These are phyloP conservation scores for Eucera pruinosa DNA, from an alignment of 2,888 invertebrate species.

Conservation along the genomic window DNA sequence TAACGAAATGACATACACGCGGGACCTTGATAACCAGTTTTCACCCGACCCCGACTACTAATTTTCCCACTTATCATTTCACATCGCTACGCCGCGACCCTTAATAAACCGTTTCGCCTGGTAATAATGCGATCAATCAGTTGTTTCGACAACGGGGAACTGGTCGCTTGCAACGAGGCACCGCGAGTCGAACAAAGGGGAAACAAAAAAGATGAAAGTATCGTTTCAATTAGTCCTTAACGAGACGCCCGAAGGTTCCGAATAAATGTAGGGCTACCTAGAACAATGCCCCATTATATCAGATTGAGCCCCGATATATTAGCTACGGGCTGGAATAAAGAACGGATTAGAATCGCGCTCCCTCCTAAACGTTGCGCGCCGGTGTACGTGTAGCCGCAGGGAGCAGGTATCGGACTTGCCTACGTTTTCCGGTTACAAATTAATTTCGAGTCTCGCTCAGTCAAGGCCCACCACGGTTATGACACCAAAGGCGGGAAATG, in stretches of 20 bases:
- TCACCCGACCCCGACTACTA: slow-evolving; percentile 15
- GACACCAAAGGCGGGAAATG: slow-evolving; percentile 60
- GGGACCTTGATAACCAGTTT: slow-evolving; percentile 49
- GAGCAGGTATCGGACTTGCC: slow-evolving; percentile 47
- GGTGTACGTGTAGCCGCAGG: slow-evolving; percentile 1
- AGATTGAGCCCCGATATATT: slow-evolving; percentile 25
- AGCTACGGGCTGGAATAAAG: slow-evolving; percentile 34
- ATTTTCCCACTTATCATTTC: slow-evolving; percentile 36
- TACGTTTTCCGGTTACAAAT: slow-evolving; percentile 69
- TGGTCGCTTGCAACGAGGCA: not conserved
- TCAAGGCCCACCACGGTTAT: slow-evolving; percentile 53
- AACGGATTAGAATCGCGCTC: slow-evolving; percentile 47
- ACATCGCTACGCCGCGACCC: not conserved
- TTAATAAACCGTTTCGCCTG: slow-evolving; percentile 27
- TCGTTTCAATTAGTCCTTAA: slow-evolving; percentile 51
- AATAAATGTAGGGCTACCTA: slow-evolving; percentile 24
- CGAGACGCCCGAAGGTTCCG: slow-evolving; percentile 45
- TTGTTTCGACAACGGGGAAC: slow-evolving; percentile 4
- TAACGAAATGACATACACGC: slow-evolving; percentile 10
- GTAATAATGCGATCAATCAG: slow-evolving; percentile 46
- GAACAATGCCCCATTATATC: slow-evolving; percentile 50
- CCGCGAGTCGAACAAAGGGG: not conserved
- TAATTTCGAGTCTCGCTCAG: slow-evolving; percentile 58
- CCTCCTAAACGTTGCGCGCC: not conserved
- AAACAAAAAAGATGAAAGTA: slow-evolving; percentile 1